A percentile compares a stretch with the other conserved stretches of the same genome.
Conservation (phyloP, 2,797 vertebrate genomes). For the Tragelaphus eurycerus region DNA sequence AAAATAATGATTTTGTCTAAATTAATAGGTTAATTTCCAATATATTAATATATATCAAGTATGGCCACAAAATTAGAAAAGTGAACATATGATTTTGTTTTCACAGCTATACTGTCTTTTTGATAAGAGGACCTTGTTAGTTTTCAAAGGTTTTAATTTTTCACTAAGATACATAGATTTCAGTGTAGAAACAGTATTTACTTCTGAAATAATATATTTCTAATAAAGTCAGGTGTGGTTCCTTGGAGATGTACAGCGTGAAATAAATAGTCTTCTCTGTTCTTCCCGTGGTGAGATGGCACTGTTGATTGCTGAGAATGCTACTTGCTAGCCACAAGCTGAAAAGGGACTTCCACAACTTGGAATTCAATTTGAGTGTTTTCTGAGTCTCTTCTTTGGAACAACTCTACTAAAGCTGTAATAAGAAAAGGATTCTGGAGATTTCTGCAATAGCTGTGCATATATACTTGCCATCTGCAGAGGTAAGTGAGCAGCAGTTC, state of each 20-base stretch:
- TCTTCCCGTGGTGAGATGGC: not conserved
- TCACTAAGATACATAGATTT: not conserved
- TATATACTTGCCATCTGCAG: not conserved
- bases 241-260: not conserved
- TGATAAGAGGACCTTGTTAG: not conserved
- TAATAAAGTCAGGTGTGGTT: not conserved
- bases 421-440: slow-evolving; percentile 11
- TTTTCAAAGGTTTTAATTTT: slow-evolving; percentile 2
- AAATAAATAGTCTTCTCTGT: not conserved
- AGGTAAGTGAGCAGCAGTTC: not conserved
- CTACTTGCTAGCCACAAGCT: not conserved
- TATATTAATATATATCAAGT: not conserved
- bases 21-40: not conserved
- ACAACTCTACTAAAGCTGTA: not conserved
- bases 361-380: not conserved
- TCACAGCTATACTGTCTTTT: not conserved
- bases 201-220: not conserved
- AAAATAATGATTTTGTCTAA: not conserved
- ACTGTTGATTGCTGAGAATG: not conserved
- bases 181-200: not conserved
- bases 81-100: not conserved
- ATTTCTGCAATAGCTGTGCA: not conserved
- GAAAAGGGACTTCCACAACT: not conserved
- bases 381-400: not conserved
- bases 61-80: not conserved